Percentiles rank a stretch among this genome's conserved stretches.
phyloP scores from a whole-genome alignment of 2,113 vertebrate genomes.

The Podarcis raffonei region DNA sequence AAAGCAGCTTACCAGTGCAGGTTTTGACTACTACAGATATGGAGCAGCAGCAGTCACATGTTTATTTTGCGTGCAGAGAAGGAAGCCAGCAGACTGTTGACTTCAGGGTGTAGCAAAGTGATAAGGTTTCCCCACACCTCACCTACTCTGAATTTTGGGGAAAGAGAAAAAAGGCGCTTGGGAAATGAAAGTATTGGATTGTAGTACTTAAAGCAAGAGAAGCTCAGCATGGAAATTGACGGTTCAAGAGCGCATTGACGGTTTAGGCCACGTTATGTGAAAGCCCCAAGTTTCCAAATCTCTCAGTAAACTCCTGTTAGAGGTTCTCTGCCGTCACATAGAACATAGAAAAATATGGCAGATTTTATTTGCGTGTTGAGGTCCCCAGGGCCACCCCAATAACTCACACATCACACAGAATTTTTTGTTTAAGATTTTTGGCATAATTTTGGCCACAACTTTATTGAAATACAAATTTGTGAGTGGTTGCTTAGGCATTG shows the following conservation, averaged over 20 bases:
- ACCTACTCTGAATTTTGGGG: neutral
- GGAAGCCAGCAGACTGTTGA: neutral
- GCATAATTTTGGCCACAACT: too few species aligned
- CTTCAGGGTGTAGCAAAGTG: neutral
- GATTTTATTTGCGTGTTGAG: neutral
- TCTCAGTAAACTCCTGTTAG: neutral
- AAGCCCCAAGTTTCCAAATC: neutral
- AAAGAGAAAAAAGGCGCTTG: rapidly evolving
- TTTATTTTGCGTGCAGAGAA: neutral
- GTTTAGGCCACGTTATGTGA: neutral
- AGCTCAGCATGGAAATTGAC: neutral
- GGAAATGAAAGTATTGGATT: neutral
- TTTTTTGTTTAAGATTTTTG: too few species aligned
- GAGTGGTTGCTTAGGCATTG: too few species aligned
- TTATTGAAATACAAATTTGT: too few species aligned
- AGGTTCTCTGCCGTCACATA: neutral
- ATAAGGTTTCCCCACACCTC: neutral
- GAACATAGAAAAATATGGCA: neutral
- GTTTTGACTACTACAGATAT: neutral
- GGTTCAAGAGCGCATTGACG: neutral
- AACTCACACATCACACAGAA: too few species aligned
- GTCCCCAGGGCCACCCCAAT: too few species aligned
- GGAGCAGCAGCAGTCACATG: neutral
- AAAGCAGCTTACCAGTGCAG: neutral
- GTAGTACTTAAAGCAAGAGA: neutral